These are phyloP conservation scores for Pardosa pseudoannulata DNA, from an alignment of 2,888 invertebrate species.

Conservation along the genomic window DNA sequence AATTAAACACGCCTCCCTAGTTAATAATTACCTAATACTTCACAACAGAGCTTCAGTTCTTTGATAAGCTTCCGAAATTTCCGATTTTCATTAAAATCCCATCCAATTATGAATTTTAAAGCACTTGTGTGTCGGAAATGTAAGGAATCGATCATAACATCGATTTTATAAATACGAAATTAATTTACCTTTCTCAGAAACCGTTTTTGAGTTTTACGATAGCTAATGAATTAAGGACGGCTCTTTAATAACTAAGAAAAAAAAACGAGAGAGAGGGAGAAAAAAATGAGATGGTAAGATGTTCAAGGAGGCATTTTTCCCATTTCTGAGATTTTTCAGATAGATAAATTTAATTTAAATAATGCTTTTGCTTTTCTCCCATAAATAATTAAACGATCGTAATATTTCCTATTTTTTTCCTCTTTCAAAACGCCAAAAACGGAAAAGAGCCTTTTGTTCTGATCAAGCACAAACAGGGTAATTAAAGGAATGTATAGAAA, in stretches of 20 bases:
- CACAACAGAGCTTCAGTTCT: neutral
- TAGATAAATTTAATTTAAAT: constrained; percentile 19
- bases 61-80: neutral
- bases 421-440: constrained; percentile 3
- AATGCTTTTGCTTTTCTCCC: constrained; percentile 9
- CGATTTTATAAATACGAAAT: constrained; percentile 16
- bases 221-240: constrained; percentile 14
- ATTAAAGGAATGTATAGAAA: constrained; percentile 67
- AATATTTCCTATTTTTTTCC: constrained; percentile 1
- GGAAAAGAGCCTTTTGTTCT: constrained; percentile 21
- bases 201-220: constrained; percentile 1
- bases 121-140: neutral
- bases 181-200: constrained; percentile 1
- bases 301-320: constrained; percentile 10
- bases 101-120: neutral
- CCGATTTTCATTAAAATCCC: constrained; percentile 5
- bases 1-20: too few relatives aligned
- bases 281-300: neutral
- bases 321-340: constrained; percentile 13
- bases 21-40: too few relatives aligned
- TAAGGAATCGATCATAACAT: neutral
- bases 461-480: constrained; percentile 56
- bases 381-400: constrained; percentile 29
- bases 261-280: neutral
- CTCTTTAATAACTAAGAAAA: neutral